Percentiles rank a stretch among this genome's conserved stretches.
Conservation (phyloP, 2,797 vertebrate genomes). For the Mormyrus hasselquistii region DNA sequence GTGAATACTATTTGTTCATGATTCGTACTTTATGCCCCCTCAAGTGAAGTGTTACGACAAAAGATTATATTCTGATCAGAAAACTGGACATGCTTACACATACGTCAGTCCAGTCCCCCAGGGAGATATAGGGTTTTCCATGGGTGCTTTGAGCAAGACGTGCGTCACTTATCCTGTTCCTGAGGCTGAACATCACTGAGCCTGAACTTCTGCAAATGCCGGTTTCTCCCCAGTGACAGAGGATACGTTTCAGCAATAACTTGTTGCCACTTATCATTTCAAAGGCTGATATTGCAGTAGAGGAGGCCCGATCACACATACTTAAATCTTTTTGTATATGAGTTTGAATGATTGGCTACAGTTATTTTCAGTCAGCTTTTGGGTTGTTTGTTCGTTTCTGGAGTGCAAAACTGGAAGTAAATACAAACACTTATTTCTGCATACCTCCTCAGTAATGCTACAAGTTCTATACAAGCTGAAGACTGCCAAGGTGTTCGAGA, state of each 20-base stretch:
- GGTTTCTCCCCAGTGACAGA: not conserved
- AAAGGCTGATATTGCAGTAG: not conserved
- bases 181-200: not conserved
- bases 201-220: not conserved
- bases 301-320: not conserved
- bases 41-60: not conserved
- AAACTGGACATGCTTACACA: not conserved
- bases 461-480: conserved; percentile 97
- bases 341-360: not conserved
- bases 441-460: conserved; percentile 73
- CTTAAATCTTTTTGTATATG: not conserved
- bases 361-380: not conserved
- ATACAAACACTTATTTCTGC: not conserved
- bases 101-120: not conserved
- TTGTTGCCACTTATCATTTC: not conserved
- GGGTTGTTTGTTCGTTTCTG: not conserved
- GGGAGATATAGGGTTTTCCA: not conserved
- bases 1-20: not conserved
- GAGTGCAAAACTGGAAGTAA: not conserved
- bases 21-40: not conserved
- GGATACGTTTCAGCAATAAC: not conserved
- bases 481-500: conserved; percentile 97
- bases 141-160: not conserved
- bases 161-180: not conserved
- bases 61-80: not conserved